phyloP scores from a whole-genome alignment of 2,888 invertebrate genomes.

The Ophion obscuratus region DNA sequence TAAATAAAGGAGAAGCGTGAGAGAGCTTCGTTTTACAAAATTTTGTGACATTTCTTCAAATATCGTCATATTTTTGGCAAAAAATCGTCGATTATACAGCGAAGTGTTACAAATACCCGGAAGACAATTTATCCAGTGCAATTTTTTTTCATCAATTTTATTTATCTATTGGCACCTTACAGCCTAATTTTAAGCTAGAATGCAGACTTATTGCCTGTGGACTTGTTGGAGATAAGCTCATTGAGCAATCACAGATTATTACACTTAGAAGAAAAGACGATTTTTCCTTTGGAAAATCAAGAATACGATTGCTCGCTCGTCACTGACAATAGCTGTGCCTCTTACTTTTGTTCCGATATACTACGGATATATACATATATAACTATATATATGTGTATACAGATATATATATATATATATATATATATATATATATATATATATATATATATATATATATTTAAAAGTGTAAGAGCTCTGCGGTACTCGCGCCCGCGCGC shows the following conservation, averaged over 20 bases:
- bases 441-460: slow-evolving; percentile 62
- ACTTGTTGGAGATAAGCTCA: neutral
- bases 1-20: neutral
- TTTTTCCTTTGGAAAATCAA: neutral
- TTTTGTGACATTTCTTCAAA: neutral
- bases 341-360: slow-evolving; percentile 77
- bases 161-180: too few species aligned
- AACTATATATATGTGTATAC: neutral
- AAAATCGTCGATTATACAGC: too few species aligned
- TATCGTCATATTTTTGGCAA: neutral
- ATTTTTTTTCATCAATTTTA: too few species aligned
- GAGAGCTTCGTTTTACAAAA: neutral
- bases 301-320: slow-evolving; percentile 15
- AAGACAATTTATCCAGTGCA: too few species aligned
- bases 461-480: slow-evolving; percentile 46
- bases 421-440: slow-evolving; percentile 29
- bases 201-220: neutral
- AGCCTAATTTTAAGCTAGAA: neutral
- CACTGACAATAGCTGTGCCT: slow-evolving; percentile 70
- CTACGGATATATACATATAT: neutral
- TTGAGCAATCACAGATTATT: neutral
- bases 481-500: slow-evolving; percentile 68
- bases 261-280: neutral
- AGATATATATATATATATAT: neutral
- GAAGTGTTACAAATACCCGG: too few species aligned